Evolutionary conservation across 2,888 invertebrate species (phyloP), one percentile per base, ranked within the genome.

Genomic region (Drosophila pseudotalamancana): DNA sequence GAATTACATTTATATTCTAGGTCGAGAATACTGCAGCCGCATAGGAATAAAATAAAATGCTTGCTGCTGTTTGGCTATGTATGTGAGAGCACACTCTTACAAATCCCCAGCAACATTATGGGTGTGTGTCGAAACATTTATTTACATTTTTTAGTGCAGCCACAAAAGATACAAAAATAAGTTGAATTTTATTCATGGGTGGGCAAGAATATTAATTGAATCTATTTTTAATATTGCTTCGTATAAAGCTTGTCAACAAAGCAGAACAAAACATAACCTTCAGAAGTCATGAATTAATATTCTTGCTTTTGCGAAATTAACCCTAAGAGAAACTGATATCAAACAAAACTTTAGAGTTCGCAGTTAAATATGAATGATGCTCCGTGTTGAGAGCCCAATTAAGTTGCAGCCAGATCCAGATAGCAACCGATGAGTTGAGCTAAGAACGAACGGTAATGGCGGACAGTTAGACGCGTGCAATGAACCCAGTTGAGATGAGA

Each of bases 1-100:
- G 71, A 72, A 70, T 69, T 89, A 87, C 86, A 87, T 88, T 83
- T 87, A 83, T 81, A 86, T 87, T 87, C 82, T 71, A 68, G 88
- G 68, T 68, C 57, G 60, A 73, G 54, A 60, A 61, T 19, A 63
- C 59, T 57, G 45, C 32, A 42, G 57, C 66, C 50, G 50, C 77
- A 49, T 51, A 61, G 57, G 57, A 66, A 57, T 54, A 66, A 61
- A 72, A 61, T 46, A 37, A 62, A 75, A 65, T 62, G 43, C 50
- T 64, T 53, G 59, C 35, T 34, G 18, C 18, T 23, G 31, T n/a
- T 37, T 37, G 40, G 16, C 43, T 12, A 55, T 42, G 50, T 8
- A n/a, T 3, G 39, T 1, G 4, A 14, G 19, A 1, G 9, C 4
- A 65, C 50, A 62, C 18, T 43, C 18, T 16, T 53, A 37, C 40